Conservation (phyloP, 2,888 invertebrate species). For the Nomada lathburiana region DNA sequence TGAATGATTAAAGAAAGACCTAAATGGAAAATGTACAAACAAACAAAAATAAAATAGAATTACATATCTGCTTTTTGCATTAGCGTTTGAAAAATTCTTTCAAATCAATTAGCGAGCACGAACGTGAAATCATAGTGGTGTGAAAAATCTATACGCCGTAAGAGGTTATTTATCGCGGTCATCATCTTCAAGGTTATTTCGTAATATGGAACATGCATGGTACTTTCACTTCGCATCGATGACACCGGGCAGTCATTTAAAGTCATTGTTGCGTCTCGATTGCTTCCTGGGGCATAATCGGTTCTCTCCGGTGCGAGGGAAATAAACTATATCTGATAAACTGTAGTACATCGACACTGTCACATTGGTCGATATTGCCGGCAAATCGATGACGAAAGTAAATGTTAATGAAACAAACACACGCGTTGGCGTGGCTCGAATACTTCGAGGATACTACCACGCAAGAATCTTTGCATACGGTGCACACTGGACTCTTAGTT, state of each 20-base stretch:
- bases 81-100: background rate
- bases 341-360: slow-evolving; percentile 32
- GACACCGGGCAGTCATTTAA: slow-evolving; percentile 38
- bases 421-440: slow-evolving; percentile 54
- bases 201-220: slow-evolving; percentile 43
- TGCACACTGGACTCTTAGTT: background rate
- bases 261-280: slow-evolving; percentile 39
- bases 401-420: slow-evolving; percentile 54
- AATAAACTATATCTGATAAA: slow-evolving; percentile 19
- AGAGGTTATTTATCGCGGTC: slow-evolving; percentile 39
- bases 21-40: background rate
- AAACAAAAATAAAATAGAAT: background rate
- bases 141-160: slow-evolving; percentile 20
- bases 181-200: slow-evolving; percentile 57
- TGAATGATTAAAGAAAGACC: background rate
- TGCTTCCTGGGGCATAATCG: slow-evolving; percentile 43
- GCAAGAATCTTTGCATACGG: background rate
- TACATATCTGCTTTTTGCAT: background rate
- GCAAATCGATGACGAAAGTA: slow-evolving; percentile 58
- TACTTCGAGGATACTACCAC: slow-evolving; percentile 29
- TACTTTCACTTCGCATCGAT: slow-evolving; percentile 59
- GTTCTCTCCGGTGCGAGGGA: background rate
- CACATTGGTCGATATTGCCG: slow-evolving; percentile 38
- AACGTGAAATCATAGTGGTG: background rate
- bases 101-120: background rate